A percentile compares a stretch with the other conserved stretches of the same genome.
These are phyloP conservation scores for Eupithecia abbreviata DNA, from an alignment of 2,888 invertebrate genomes.

Conservation along the genomic window DNA sequence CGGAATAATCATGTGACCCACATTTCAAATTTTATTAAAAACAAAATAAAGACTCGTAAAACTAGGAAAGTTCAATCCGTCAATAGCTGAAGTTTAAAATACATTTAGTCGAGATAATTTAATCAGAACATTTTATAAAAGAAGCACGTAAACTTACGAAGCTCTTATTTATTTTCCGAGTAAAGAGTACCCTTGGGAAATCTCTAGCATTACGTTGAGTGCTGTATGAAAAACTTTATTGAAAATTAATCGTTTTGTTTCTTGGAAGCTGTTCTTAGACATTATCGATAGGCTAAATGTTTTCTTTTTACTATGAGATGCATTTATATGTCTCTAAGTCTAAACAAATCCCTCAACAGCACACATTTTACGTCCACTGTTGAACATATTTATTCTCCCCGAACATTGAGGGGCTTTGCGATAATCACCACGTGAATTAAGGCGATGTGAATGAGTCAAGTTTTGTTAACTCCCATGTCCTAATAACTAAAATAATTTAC, in stretches of 20 bases:
- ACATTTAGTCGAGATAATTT: constrained; percentile 10
- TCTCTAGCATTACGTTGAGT: constrained; percentile 37
- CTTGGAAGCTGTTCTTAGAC: background rate
- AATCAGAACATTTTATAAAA: constrained; percentile 6
- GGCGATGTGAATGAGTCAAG: no score
- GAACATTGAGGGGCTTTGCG: background rate
- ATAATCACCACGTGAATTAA: no score
- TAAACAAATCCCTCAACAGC: background rate
- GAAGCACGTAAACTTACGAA: constrained; percentile 38
- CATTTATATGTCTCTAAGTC: no score
- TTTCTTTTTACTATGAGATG: no score
- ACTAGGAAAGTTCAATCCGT: background rate
- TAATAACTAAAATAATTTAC: no score
- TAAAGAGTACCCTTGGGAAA: constrained; percentile 40
- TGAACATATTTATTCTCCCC: background rate
- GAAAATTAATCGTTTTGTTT: constrained; percentile 14
- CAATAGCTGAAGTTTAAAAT: constrained; percentile 3
- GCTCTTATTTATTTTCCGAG: constrained; percentile 37
- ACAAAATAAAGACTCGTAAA: background rate
- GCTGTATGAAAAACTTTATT: constrained; percentile 29
- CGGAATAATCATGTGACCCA: background rate
- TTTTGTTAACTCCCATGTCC: no score
- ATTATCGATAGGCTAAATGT: background rate
- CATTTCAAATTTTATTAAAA: background rate
- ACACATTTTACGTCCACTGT: background rate